A percentile compares a stretch with the other conserved stretches of the same genome.
Evolutionary conservation across 2,113 vertebrate species (phyloP).

Genomic region (Osmerus mordax): DNA sequence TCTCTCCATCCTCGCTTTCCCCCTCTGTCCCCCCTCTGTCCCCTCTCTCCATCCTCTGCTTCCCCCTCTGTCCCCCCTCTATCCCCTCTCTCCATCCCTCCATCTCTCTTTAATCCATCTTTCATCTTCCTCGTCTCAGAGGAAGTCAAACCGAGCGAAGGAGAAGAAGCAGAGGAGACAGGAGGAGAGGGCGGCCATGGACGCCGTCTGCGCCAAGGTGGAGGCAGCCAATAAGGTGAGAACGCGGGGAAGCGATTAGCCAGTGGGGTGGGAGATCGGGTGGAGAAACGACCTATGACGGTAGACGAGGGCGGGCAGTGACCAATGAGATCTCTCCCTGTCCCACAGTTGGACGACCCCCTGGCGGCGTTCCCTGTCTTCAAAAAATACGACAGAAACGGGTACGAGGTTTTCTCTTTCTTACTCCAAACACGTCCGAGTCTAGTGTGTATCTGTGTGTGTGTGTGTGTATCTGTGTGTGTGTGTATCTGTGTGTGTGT

Average conservation of each 20-base stretch:
- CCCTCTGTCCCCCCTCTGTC: too few relatives aligned
- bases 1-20: too few relatives aligned
- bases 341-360: slow-evolving; percentile 83
- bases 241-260: background rate
- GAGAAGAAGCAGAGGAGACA: slow-evolving; percentile 90
- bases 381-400: slow-evolving; percentile 92
- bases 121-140: slow-evolving; percentile 63
- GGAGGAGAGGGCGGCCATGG: slow-evolving; percentile 92
- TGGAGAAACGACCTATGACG: background rate
- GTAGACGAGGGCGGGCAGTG: background rate
- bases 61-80: background rate
- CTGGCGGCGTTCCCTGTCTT: slow-evolving; percentile 89
- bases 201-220: slow-evolving; percentile 88
- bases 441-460: background rate
- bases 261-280: too few relatives aligned
- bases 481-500: background rate
- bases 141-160: slow-evolving; percentile 89
- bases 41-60: background rate
- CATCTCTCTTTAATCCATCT: background rate
- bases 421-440: background rate
- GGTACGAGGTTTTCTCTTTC: slow-evolving; percentile 68
- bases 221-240: slow-evolving; percentile 91
- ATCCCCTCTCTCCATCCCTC: background rate
- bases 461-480: background rate
- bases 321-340: background rate